phyloP scores from a whole-genome alignment of 2,113 vertebrate species.

The Prolemur simus region DNA sequence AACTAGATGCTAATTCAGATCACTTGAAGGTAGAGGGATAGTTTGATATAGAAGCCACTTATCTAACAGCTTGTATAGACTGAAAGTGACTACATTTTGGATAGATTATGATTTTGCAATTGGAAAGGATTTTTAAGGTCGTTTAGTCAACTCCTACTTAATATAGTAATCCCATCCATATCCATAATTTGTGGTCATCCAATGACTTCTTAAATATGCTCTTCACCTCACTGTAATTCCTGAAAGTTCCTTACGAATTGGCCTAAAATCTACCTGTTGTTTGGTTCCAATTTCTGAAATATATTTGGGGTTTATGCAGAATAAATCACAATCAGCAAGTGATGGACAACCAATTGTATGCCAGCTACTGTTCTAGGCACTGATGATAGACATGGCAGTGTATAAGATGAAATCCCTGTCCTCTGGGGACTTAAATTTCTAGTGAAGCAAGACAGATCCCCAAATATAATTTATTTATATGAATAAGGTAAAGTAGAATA shows the following conservation, averaged over 20 bases:
- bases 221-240: slow-evolving; percentile 25
- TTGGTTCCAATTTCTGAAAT: neutral
- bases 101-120: slow-evolving; percentile 35
- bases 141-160: slow-evolving; percentile 6
- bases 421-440: slow-evolving; percentile 14
- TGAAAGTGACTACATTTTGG: slow-evolving; percentile 37
- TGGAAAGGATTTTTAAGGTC: neutral
- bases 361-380: neutral
- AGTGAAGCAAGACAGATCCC: neutral
- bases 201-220: neutral
- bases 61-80: neutral
- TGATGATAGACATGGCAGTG: neutral
- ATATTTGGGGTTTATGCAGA: neutral
- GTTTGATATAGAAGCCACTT: neutral
- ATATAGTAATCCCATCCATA: neutral
- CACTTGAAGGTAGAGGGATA: neutral
- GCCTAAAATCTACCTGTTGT: neutral
- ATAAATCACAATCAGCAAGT: slow-evolving; percentile 15
- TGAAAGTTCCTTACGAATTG: neutral
- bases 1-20: slow-evolving; percentile 32
- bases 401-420: neutral
- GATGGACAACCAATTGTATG: slow-evolving; percentile 9
- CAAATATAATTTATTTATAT: neutral
- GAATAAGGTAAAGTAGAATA: neutral
- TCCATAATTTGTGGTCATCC: neutral